These are phyloP conservation scores for Eucidaris tribuloides DNA, from an alignment of 35 echinoderm and acorn worm species.

Conservation along the genomic window DNA sequence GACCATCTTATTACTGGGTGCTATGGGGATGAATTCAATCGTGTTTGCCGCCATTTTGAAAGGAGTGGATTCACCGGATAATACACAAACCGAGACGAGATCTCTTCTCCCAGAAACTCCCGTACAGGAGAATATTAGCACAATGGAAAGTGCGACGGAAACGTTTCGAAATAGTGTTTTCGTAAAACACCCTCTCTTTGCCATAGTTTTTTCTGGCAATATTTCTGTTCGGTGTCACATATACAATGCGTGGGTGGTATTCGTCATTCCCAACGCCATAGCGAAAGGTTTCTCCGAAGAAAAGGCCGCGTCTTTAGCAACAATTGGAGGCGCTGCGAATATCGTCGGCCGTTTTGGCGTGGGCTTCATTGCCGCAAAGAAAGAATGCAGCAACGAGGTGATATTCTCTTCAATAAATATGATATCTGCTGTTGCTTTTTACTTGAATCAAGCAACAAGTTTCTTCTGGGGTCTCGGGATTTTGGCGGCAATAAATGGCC, in stretches of 20 bases:
- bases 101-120: background rate
- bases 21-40: background rate
- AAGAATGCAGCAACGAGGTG: background rate
- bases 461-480: background rate
- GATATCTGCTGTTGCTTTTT: background rate
- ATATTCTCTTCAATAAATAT: background rate
- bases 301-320: background rate
- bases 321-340: background rate
- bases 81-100: background rate
- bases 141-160: background rate
- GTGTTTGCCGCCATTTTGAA: background rate
- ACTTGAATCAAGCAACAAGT: background rate
- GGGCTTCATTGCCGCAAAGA: background rate
- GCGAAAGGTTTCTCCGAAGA: background rate
- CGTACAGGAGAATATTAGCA: background rate
- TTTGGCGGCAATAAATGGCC: background rate
- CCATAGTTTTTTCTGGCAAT: background rate
- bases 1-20: background rate
- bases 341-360: background rate
- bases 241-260: background rate
- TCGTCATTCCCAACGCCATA: constrained; percentile 4
- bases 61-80: background rate
- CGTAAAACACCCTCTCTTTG: background rate
- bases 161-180: background rate
- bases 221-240: background rate